Conservation (phyloP, 2,113 vertebrate species). For the Indicator maculatus region DNA sequence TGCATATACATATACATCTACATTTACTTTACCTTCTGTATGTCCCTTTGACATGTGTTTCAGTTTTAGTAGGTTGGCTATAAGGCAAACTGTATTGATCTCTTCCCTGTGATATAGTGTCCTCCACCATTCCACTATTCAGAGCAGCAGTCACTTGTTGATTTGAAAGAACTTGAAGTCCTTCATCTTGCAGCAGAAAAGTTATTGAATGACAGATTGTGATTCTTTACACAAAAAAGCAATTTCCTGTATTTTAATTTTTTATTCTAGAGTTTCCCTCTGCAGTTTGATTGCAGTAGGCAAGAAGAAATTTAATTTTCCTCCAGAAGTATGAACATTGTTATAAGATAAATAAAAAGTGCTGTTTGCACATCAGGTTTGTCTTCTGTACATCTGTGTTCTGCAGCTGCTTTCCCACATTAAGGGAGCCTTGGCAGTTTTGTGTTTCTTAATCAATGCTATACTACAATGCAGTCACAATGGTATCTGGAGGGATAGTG, state of each 20-base stretch:
- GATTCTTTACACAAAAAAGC: neutral
- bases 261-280: neutral
- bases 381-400: neutral
- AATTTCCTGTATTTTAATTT: neutral
- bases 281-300: neutral
- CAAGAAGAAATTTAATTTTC: neutral
- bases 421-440: neutral
- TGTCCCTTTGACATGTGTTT: slow-evolving; percentile 9
- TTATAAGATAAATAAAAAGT: neutral
- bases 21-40: neutral
- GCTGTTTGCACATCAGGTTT: neutral
- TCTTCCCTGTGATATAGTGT: neutral
- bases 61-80: neutral
- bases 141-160: neutral
- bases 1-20: neutral
- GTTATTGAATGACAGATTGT: neutral
- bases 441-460: neutral
- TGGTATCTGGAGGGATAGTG: neutral
- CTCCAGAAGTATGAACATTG: neutral
- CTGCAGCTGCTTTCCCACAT: neutral
- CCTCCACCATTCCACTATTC: neutral
- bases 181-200: neutral
- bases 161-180: neutral
- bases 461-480: neutral
- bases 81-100: neutral